Base-by-base conservation (phyloP, 2,113 vertebrate genomes). In the Ranitomeya imitator region DNA sequence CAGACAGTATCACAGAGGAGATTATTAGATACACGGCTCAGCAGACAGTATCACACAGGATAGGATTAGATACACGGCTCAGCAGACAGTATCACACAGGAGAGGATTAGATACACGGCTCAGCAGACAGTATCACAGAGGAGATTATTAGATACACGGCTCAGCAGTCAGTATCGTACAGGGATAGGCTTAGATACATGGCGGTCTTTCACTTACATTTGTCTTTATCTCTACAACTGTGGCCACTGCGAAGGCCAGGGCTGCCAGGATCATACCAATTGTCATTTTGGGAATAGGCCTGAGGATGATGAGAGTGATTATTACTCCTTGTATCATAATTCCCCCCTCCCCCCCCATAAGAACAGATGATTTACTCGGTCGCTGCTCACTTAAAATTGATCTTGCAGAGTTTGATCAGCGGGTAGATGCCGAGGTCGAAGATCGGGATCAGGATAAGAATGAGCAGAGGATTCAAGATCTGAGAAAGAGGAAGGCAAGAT, bases 381-480 rank as follows among this genome's bases (percentile, higher is more conserved):
- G 14, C 51, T 89, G 97, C 98, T 98, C 94, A 99, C 98, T 96
- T 97, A 91, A 99, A 93, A 51, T 96, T 96, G 92, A 99, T 94
- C 91, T 94, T 95, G 92, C 97, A 98, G 86, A 95, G 93, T 89
- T 91, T 91, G 55, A 97, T 79, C 61, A 99, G 95, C 2, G 97
- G 98, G 90, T 99, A 99, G 83, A 99, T 90, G 54, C 96, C 92
- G 92, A 99, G 93, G 92, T 99, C 98, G 93, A 99, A 99, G 91
- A 99, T 81, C 9, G 98, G 98, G 86, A 99, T 95, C 88, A 99
- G 97, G 90, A 98, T 52, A 88, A 99, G 96, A 91, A 99, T 98
- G 93, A 99, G 93, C 92, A 99, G 92, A 87, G 98, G 96, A 80
- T 99, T 99, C 93, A 99, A 91, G 91, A 98, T 97, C 98, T 99